A percentile compares a stretch with the other conserved stretches of the same genome.
phyloP scores from a whole-genome alignment of 2,888 invertebrate genomes.

The Cerceris rybyensis region DNA sequence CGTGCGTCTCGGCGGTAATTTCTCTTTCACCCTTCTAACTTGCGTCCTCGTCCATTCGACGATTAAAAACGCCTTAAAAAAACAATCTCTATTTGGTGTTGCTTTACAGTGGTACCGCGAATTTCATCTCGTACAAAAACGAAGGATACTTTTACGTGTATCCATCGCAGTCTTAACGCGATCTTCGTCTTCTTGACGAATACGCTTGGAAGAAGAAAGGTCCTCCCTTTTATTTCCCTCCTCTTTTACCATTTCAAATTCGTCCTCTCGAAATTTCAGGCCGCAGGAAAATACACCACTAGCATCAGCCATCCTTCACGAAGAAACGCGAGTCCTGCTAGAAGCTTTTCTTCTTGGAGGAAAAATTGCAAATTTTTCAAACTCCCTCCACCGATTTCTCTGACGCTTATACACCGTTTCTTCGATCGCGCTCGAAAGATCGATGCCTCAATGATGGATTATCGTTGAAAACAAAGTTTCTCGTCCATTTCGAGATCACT shows the following conservation, averaged over 20 bases:
- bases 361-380: not conserved
- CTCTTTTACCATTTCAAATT: not conserved
- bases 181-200: constrained; percentile 7
- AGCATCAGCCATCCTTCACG: constrained; percentile 1
- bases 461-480: no score
- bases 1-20: not conserved
- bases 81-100: constrained; percentile 24
- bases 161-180: not conserved
- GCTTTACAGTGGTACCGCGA: constrained; percentile 22
- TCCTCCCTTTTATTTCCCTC: constrained; percentile 7
- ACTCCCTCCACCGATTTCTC: not conserved
- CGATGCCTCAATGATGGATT: no score
- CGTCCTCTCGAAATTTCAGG: not conserved
- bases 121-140: not conserved
- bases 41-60: no score
- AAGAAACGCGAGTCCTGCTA: no score
- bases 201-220: constrained; percentile 11
- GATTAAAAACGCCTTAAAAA: not conserved
- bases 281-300: not conserved
- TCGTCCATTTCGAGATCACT: no score
- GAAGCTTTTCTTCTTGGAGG: not conserved
- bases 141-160: constrained; percentile 24
- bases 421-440: no score
- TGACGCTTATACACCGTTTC: no score
- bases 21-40: no score